Evolutionary conservation across 2,113 vertebrate species (phyloP).

Genomic region (Neogobius melanostomus): DNA sequence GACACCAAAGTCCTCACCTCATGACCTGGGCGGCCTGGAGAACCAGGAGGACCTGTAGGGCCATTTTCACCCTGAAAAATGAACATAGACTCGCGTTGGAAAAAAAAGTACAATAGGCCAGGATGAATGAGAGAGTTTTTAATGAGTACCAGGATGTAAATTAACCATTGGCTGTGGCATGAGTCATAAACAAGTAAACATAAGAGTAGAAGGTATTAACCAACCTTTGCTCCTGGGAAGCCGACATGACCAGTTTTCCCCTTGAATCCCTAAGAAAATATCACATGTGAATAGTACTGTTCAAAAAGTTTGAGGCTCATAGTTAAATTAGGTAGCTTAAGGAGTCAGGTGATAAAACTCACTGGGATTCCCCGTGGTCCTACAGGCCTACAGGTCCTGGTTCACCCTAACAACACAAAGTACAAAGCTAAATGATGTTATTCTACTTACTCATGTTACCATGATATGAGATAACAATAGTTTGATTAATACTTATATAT

Average conservation of each 20-base stretch:
- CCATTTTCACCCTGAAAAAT: conserved; percentile 85
- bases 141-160: no score
- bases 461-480: not conserved
- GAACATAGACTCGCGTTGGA: not conserved
- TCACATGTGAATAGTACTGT: conserved; percentile 52
- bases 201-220: conserved; percentile 14
- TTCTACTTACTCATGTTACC: not conserved
- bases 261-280: conserved; percentile 74
- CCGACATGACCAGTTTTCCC: conserved; percentile 72
- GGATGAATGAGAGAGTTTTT: no score
- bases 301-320: conserved; percentile 17
- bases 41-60: conserved; percentile 83
- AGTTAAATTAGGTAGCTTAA: conserved; percentile 43
- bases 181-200: not conserved
- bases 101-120: not conserved
- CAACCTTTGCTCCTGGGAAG: conserved; percentile 76
- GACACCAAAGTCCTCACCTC: conserved; percentile 76
- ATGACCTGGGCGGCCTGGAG: conserved; percentile 80
- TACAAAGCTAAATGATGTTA: conserved; percentile 7
- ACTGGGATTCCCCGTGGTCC: conserved; percentile 91
- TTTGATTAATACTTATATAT: not conserved
- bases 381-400: conserved; percentile 79
- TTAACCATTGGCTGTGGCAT: not conserved
- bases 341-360: conserved; percentile 32
- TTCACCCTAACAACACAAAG: conserved; percentile 81